Evolutionary conservation across 2,888 invertebrate genomes (phyloP).

Genomic region (Sepiola atlantica): DNA sequence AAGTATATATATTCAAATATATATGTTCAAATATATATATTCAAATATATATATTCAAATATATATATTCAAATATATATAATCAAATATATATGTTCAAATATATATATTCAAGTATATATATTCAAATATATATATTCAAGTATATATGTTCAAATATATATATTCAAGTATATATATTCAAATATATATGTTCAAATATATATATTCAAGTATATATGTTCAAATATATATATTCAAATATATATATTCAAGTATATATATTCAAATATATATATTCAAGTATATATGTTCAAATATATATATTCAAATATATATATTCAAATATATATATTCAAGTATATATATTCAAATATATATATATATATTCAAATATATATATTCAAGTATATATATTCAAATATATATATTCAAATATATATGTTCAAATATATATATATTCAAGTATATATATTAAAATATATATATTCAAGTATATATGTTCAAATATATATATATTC

Average conservation of each 20-base stretch:
- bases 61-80: no score
- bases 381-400: neutral
- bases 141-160: conserved; percentile 45
- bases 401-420: conserved; percentile 36
- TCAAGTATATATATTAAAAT: conserved; percentile 15
- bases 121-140: conserved; percentile 48
- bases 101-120: conserved; percentile 43
- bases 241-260: neutral
- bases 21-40: no score
- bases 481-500: neutral
- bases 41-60: no score
- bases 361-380: conserved; percentile 38
- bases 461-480: neutral
- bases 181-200: neutral
- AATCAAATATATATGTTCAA: neutral
- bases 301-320: neutral
- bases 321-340: neutral
- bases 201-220: neutral
- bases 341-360: neutral
- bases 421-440: conserved; percentile 38
- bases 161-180: conserved; percentile 42
- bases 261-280: neutral
- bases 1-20: no score
- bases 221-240: neutral
- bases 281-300: neutral